A percentile compares a stretch with the other conserved stretches of the same genome.
Conservation (phyloP, 2,797 vertebrate genomes). For the Miichthys miiuy region DNA sequence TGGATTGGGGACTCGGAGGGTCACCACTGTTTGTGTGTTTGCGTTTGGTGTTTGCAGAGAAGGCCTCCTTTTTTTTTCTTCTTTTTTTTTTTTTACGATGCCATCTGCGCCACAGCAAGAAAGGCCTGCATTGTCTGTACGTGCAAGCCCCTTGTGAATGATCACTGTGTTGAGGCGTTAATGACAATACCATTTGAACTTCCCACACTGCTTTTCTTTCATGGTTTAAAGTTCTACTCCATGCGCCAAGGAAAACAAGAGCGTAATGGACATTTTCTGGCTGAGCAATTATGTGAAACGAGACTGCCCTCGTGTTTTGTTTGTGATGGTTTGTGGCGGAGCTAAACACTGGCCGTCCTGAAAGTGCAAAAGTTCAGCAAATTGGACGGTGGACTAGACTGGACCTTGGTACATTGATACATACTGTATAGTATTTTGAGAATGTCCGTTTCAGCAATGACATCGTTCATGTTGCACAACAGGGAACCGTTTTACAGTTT, state of each 20-base stretch:
- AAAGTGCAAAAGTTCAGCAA: slow-evolving; percentile 80
- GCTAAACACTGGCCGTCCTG: slow-evolving; percentile 57
- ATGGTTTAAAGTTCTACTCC: slow-evolving; percentile 75
- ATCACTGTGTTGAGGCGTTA: slow-evolving; percentile 79
- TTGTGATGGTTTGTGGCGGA: slow-evolving; percentile 77
- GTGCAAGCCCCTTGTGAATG: slow-evolving; percentile 77
- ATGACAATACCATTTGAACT: slow-evolving; percentile 85
- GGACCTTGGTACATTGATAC: slow-evolving; percentile 19
- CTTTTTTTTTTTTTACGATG: slow-evolving; percentile 76
- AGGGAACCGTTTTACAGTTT: background rate
- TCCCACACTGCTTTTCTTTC: slow-evolving; percentile 82
- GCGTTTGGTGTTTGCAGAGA: slow-evolving; percentile 85
- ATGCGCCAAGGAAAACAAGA: slow-evolving; percentile 82
- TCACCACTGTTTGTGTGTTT: slow-evolving; percentile 87
- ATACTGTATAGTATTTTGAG: slow-evolving; percentile 11
- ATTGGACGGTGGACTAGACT: slow-evolving; percentile 24
- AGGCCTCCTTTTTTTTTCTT: slow-evolving; percentile 62
- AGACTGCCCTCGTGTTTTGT: slow-evolving; percentile 76
- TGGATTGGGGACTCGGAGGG: slow-evolving; percentile 83
- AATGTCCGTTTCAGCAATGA: background rate
- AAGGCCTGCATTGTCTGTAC: slow-evolving; percentile 80
- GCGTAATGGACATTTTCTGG: slow-evolving; percentile 82
- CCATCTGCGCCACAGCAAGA: slow-evolving; percentile 82
- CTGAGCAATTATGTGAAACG: slow-evolving; percentile 80
- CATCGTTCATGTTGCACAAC: slow-evolving; percentile 12